phyloP scores from a whole-genome alignment of 2,888 invertebrate genomes.

The Mythimna albipuncta region DNA sequence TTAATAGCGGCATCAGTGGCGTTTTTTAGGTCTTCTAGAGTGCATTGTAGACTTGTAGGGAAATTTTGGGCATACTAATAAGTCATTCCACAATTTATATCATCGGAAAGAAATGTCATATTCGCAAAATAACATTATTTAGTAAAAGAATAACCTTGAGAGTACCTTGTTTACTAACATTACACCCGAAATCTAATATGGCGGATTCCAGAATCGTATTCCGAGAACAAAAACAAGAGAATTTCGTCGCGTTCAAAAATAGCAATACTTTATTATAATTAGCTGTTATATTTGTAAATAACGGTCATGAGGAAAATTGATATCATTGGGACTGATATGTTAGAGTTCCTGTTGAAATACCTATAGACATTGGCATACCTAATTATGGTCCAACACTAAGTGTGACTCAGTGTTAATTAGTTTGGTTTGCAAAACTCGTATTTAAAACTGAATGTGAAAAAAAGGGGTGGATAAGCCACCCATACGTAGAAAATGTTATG shows the following conservation, averaged over 20 bases:
- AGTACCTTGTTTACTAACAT: slow-evolving; percentile 31
- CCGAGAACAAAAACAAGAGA: slow-evolving; percentile 24
- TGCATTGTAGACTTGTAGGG: too few relatives aligned
- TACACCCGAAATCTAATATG: slow-evolving; percentile 18
- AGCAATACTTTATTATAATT: slow-evolving; percentile 13
- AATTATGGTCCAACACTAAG: background rate
- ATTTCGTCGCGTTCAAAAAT: slow-evolving; percentile 19
- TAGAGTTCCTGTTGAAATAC: background rate
- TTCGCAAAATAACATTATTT: slow-evolving; percentile 10
- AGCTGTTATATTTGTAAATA: slow-evolving; percentile 26
- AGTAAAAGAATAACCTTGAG: slow-evolving; percentile 16
- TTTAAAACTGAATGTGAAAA: background rate
- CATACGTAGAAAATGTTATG: too few relatives aligned
- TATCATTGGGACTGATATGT: background rate
- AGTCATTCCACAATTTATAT: background rate
- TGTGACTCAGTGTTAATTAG: too few relatives aligned
- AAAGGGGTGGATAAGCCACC: too few relatives aligned
- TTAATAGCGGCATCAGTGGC: too few relatives aligned
- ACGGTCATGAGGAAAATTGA: background rate
- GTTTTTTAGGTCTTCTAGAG: too few relatives aligned
- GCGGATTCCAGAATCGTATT: background rate
- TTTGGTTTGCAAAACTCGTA: background rate
- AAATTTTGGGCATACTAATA: too few relatives aligned
- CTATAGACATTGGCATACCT: background rate
- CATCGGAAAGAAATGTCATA: background rate